phyloP scores from a whole-genome alignment of 2,797 vertebrate genomes.

The Chiroxiphia lanceolata region DNA sequence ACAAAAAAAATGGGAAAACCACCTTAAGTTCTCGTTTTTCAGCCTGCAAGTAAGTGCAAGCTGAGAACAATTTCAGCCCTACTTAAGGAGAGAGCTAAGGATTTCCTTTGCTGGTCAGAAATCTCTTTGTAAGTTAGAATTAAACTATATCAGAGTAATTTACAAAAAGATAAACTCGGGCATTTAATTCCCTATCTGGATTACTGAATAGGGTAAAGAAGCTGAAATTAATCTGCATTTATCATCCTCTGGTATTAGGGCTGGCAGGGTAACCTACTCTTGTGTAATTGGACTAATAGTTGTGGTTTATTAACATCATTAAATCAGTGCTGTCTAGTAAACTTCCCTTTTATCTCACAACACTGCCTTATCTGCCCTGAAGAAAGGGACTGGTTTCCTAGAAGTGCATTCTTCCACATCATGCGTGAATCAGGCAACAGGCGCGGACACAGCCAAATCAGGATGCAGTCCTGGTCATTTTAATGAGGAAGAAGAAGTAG shows the following conservation, averaged over 20 bases:
- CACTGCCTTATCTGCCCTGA: neutral
- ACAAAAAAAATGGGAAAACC: neutral
- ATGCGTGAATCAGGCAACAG: neutral
- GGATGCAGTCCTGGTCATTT: neutral
- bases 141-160: neutral
- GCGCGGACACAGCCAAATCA: neutral
- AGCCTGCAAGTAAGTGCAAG: neutral
- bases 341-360: constrained; percentile 29
- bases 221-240: constrained; percentile 22
- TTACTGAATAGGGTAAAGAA: neutral
- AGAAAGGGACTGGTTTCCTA: neutral
- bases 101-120: neutral
- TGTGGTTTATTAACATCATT: constrained; percentile 43
- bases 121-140: neutral
- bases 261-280: constrained; percentile 6
- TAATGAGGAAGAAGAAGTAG: neutral
- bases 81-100: neutral
- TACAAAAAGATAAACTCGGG: neutral
- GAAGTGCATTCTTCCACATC: neutral
- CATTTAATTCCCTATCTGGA: constrained; percentile 12
- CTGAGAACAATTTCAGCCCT: neutral
- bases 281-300: constrained; percentile 44
- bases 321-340: constrained; percentile 33
- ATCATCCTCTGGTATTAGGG: constrained; percentile 1
- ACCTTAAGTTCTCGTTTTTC: neutral